These are phyloP conservation scores for Austrofundulus limnaeus DNA, from an alignment of 2,113 vertebrate genomes.

Conservation along the genomic window DNA sequence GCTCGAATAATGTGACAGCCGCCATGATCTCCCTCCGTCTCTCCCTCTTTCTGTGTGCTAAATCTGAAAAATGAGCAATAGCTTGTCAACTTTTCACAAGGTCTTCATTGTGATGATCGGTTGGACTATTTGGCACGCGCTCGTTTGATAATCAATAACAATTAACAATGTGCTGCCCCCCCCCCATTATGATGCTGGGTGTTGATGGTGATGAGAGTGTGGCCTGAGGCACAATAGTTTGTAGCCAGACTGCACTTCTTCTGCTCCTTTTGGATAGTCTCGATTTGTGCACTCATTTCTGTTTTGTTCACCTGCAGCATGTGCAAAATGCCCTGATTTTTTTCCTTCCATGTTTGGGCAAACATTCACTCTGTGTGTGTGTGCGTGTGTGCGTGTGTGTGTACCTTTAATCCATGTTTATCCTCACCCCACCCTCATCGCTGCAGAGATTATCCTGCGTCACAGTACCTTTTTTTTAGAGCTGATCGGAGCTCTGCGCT, in stretches of 20 bases:
- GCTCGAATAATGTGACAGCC: slow-evolving; percentile 92
- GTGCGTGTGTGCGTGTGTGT: slow-evolving; percentile 31
- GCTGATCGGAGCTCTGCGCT: slow-evolving; percentile 70
- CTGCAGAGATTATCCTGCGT: slow-evolving; percentile 79
- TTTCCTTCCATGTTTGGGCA: neutral
- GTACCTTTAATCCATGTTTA: slow-evolving; percentile 77
- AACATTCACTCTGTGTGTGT: slow-evolving; percentile 7
- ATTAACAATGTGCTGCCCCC: slow-evolving; percentile 51
- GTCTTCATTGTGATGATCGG: slow-evolving; percentile 38
- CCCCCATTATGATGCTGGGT: slow-evolving; percentile 22
- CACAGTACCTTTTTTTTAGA: slow-evolving; percentile 62
- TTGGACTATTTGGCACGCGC: slow-evolving; percentile 60
- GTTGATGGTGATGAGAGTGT: slow-evolving; percentile 25
- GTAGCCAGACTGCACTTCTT: slow-evolving; percentile 27
- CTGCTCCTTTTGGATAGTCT: slow-evolving; percentile 4
- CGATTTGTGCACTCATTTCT: slow-evolving; percentile 44
- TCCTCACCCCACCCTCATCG: slow-evolving; percentile 72
- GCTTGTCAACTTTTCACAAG: slow-evolving; percentile 27
- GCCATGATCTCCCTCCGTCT: slow-evolving; percentile 50
- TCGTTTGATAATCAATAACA: slow-evolving; percentile 56
- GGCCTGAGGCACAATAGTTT: slow-evolving; percentile 29
- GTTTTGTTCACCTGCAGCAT: slow-evolving; percentile 34
- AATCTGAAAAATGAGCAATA: slow-evolving; percentile 17
- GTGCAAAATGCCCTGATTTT: slow-evolving; percentile 33
- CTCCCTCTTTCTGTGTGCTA: neutral